Evolutionary conservation across 2,113 vertebrate genomes (phyloP).

Genomic region (Noturus placidus): DNA sequence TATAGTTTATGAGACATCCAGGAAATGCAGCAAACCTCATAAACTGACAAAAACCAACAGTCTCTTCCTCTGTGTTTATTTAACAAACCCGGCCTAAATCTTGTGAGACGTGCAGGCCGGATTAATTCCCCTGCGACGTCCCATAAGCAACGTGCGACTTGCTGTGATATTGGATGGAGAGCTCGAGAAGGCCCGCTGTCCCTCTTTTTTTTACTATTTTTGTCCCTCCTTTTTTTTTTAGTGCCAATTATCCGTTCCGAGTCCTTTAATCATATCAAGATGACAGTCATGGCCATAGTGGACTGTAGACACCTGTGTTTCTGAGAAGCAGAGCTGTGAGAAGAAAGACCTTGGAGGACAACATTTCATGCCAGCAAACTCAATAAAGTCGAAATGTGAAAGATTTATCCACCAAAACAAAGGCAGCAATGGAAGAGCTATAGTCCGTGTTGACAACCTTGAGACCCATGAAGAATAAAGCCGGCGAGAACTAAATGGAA

Average conservation of each 20-base stretch:
- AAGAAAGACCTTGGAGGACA: constrained; percentile 53
- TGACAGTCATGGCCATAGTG: constrained; percentile 50
- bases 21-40: constrained; percentile 26
- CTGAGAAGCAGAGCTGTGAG: constrained; percentile 41
- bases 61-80: constrained; percentile 27
- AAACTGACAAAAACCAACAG: not conserved
- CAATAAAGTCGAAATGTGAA: constrained; percentile 56
- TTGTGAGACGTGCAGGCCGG: constrained; percentile 12
- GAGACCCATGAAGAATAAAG: constrained; percentile 47
- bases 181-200: constrained; percentile 19
- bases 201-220: constrained; percentile 24
- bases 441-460: constrained; percentile 50
- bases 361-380: constrained; percentile 57
- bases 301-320: constrained; percentile 52
- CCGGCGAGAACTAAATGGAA: constrained; percentile 23
- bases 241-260: constrained; percentile 42
- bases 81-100: constrained; percentile 23
- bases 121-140: constrained; percentile 46
- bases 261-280: constrained; percentile 50
- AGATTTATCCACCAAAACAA: constrained; percentile 59
- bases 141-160: constrained; percentile 34
- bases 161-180: constrained; percentile 43
- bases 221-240: constrained; percentile 6
- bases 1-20: constrained; percentile 39
- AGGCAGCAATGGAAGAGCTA: constrained; percentile 45